Percentiles rank a stretch among this genome's conserved stretches.
Evolutionary conservation across 2,797 vertebrate species (phyloP).

Genomic region (Phalloptychus januarius): DNA sequence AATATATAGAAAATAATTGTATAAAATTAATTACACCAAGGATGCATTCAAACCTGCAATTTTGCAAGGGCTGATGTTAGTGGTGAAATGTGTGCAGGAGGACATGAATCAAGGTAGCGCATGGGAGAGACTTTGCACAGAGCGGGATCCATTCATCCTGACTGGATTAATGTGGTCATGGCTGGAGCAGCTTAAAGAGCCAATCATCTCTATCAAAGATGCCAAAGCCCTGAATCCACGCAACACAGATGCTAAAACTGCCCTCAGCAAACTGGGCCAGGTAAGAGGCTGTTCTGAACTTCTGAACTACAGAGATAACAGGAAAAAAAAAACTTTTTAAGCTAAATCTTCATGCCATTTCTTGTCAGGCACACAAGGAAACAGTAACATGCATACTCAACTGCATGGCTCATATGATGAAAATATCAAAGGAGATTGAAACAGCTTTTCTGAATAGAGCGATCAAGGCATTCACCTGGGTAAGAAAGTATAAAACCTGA

Average conservation of each 20-base stretch:
- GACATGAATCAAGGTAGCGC: constrained; percentile 91
- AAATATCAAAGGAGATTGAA: constrained; percentile 86
- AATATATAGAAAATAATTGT: background rate
- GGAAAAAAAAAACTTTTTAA: background rate
- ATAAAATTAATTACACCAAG: background rate
- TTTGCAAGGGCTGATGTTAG: background rate
- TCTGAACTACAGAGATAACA: background rate
- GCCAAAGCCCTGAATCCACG: constrained; percentile 77
- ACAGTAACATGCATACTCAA: constrained; percentile 88
- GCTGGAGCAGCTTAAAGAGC: constrained; percentile 95
- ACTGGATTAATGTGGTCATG: constrained; percentile 95
- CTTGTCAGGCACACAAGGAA: constrained; percentile 84
- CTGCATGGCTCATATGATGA: constrained; percentile 86
- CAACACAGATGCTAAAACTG: constrained; percentile 72
- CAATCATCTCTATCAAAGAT: constrained; percentile 84
- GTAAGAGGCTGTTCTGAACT: constrained; percentile 64
- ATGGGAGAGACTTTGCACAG: constrained; percentile 91
- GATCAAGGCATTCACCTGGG: constrained; percentile 92
- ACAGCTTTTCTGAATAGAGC: constrained; percentile 85
- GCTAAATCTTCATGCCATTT: constrained; percentile 7
- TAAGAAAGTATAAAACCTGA: constrained; percentile 57
- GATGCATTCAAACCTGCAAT: background rate
- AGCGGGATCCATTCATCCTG: constrained; percentile 92
- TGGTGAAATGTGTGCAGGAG: constrained; percentile 77
- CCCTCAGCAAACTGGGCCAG: constrained; percentile 84